Conservation (phyloP, 2,888 invertebrate genomes). For the Drosophila nigritarsus region DNA sequence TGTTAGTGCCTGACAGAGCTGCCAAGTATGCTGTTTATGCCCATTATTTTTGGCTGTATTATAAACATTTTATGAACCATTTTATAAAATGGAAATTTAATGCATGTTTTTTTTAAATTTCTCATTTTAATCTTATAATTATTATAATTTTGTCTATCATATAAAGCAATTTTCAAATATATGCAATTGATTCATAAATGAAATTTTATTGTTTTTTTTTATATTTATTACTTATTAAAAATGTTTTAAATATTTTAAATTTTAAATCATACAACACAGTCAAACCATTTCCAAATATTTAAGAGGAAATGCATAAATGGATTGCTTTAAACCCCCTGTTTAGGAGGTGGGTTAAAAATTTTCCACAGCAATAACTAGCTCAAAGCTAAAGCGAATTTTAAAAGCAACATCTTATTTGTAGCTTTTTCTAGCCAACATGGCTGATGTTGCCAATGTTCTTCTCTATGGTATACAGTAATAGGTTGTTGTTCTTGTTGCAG, state of each 20-base stretch:
- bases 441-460: conserved; percentile 17
- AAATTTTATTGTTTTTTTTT: background rate
- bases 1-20: conserved; percentile 17
- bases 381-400: background rate
- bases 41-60: conserved; percentile 12
- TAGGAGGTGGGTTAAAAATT: background rate
- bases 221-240: background rate
- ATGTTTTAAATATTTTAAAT: background rate
- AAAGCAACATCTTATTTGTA: conserved; percentile 1
- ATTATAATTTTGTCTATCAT: background rate
- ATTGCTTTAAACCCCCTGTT: background rate
- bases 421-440: conserved; percentile 17
- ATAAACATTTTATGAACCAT: background rate
- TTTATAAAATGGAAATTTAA: too few relatives aligned
- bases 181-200: background rate
- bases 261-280: background rate
- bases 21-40: conserved; percentile 3
- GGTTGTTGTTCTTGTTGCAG: conserved; percentile 21
- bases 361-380: background rate
- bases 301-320: background rate
- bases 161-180: background rate
- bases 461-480: conserved; percentile 12
- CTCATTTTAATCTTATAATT: background rate
- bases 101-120: background rate
- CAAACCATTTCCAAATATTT: background rate